Base-by-base conservation (phyloP, 2,888 invertebrate genomes). In the Cephus rjabovi region DNA sequence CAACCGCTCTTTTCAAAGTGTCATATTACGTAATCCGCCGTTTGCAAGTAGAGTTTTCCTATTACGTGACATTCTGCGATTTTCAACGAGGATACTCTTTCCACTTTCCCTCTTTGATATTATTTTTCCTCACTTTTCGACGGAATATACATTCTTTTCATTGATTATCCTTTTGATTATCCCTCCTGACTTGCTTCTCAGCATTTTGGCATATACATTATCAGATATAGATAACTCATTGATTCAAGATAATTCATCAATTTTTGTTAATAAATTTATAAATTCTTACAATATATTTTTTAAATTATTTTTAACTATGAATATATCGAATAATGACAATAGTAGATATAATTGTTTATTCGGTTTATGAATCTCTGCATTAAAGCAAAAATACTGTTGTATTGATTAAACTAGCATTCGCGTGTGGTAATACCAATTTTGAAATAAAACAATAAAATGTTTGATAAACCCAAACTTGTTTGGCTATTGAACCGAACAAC, bases 11-110 rank as follows among this genome's bases (percentile, higher is more conserved):
- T 71, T 71, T 71, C 71, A n/a, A 71, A 56, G 23, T 15, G 56
- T 23, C 56, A 56, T 56, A 56, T 56, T 9, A 56, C 23, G 15
- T 23, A 56, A 56, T 56, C 23, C 56, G 23, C 35, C n/a, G 12
- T n/a, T 77, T 74, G 70, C 74, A 77, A 74, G 4, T 23, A 9
- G 56, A 56, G 56, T 56, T 56, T 56, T 56, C 2, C 23, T 56
- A 56, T 23, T 23, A 23, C 56, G 23, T 23, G 56, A 56, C 23
- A 23, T 56, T 56, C 30, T 30, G 30, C 30, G 30, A 71, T 71
- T 71, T 71, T 71, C 71, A 71, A n/a, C 23, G 30, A 30, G 56
- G 23, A 56, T 23, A 56, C 23, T 23, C 2, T 56, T 23, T 2
- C 23, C 56, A 56, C 9, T 56, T 56, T 56, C 6, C 15, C 23